A percentile compares a stretch with the other conserved stretches of the same genome.
phyloP scores from a whole-genome alignment of 2,113 vertebrate genomes.

The Macroglossus sobrinus region DNA sequence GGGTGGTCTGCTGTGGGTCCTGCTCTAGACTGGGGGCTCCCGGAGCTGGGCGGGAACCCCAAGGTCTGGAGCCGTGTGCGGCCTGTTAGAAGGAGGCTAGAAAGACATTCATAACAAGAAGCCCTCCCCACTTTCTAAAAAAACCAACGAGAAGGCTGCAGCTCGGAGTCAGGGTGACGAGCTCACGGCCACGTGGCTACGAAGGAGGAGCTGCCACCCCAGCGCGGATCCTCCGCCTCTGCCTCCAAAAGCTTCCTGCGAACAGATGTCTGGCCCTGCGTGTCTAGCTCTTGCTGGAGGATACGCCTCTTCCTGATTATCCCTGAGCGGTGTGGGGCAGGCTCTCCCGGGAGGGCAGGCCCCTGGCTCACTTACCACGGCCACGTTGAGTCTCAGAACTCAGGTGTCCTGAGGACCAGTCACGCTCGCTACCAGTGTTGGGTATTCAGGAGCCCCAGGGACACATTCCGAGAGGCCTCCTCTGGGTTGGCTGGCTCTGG shows the following conservation, averaged over 20 bases:
- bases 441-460: background rate
- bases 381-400: background rate
- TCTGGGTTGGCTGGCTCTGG: background rate
- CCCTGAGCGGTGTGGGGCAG: background rate
- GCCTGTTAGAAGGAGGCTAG: background rate
- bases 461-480: background rate
- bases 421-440: no score
- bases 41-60: background rate
- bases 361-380: background rate
- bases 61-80: background rate
- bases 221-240: fast-evolving
- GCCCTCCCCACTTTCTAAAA: background rate
- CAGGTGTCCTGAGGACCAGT: background rate
- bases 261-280: background rate
- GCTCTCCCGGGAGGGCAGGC: background rate
- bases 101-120: background rate
- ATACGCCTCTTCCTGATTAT: fast-evolving
- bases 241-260: background rate
- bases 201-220: background rate
- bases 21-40: background rate
- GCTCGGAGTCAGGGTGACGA: background rate
- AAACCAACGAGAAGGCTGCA: background rate
- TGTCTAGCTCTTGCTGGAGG: background rate
- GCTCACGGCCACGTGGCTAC: fast-evolving
- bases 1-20: background rate